phyloP scores from a whole-genome alignment of 2,113 vertebrate genomes.

The Tragelaphus strepsiceros region DNA sequence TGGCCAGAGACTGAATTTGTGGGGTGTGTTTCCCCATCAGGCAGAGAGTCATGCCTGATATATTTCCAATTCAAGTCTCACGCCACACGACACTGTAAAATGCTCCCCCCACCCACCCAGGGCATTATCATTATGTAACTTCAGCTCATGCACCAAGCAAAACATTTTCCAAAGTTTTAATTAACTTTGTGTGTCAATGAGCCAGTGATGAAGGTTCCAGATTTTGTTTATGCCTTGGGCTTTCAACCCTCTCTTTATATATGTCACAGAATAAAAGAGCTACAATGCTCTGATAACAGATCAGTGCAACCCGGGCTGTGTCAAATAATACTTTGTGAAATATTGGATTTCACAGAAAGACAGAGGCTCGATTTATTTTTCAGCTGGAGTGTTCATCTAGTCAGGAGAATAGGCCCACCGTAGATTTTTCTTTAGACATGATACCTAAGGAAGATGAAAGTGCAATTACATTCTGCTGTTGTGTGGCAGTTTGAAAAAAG shows the following conservation, averaged over 20 bases:
- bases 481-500: slow-evolving; percentile 32
- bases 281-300: neutral
- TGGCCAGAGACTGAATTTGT: neutral
- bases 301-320: slow-evolving; percentile 46
- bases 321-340: slow-evolving; percentile 47
- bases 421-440: slow-evolving; percentile 51
- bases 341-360: slow-evolving; percentile 70
- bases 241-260: slow-evolving; percentile 16
- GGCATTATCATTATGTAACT: neutral
- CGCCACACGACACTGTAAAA: fast-evolving
- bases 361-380: slow-evolving; percentile 27
- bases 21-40: neutral
- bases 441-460: slow-evolving; percentile 69
- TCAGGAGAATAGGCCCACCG: slow-evolving; percentile 42
- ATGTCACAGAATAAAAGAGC: neutral
- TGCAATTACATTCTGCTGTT: slow-evolving; percentile 31
- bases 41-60: neutral
- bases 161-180: neutral
- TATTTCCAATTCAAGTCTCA: neutral
- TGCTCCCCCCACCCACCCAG: neutral
- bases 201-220: neutral
- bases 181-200: neutral
- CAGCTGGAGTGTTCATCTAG: slow-evolving; percentile 8
- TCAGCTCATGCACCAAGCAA: neutral
- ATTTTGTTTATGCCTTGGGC: neutral